Percentiles rank a stretch among this genome's conserved stretches.
Evolutionary conservation across 92 coral and sea anemone species (phyloP).

Genomic region (Parazoanthus swiftii): DNA sequence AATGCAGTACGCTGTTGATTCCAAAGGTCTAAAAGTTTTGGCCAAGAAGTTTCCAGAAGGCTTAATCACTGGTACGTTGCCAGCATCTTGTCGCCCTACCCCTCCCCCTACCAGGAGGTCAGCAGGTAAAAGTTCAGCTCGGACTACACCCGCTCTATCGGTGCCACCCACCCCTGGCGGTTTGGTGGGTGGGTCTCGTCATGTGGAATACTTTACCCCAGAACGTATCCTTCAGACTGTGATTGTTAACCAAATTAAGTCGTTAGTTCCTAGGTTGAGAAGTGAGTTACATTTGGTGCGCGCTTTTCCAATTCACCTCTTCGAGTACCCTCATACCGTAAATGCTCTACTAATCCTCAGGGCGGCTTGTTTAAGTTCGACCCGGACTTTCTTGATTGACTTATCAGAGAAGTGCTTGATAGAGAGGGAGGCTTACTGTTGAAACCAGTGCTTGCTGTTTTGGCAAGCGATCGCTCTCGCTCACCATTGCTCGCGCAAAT

Average conservation of each 20-base stretch:
- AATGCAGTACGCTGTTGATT: background rate
- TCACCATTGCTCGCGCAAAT: too few species aligned
- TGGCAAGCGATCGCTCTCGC: too few species aligned
- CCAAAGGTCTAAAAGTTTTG: slow-evolving; percentile 83
- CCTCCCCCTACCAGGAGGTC: slow-evolving; percentile 92
- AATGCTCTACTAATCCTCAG: too few species aligned
- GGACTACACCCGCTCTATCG: slow-evolving; percentile 43
- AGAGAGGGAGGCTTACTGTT: too few species aligned
- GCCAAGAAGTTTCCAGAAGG: slow-evolving; percentile 89
- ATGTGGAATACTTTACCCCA: slow-evolving; percentile 70
- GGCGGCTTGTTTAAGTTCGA: too few species aligned
- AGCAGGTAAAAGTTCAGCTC: slow-evolving; percentile 60
- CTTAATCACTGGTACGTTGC: slow-evolving; percentile 81
- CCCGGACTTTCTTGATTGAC: too few species aligned
- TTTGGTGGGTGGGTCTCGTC: slow-evolving; percentile 50
- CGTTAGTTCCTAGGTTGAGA: too few species aligned
- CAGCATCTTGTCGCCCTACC: slow-evolving; percentile 81
- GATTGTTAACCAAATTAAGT: background rate
- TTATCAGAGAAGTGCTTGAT: too few species aligned
- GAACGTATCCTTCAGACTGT: slow-evolving; percentile 81
- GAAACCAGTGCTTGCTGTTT: too few species aligned
- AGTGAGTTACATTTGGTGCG: background rate
- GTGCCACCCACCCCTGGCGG: slow-evolving; percentile 57
- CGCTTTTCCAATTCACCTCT: background rate
- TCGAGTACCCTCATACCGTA: too few species aligned